Evolutionary conservation across 2,888 invertebrate species (phyloP), one percentile per base, ranked within the genome.

Genomic region (Urechis unicinctus): DNA sequence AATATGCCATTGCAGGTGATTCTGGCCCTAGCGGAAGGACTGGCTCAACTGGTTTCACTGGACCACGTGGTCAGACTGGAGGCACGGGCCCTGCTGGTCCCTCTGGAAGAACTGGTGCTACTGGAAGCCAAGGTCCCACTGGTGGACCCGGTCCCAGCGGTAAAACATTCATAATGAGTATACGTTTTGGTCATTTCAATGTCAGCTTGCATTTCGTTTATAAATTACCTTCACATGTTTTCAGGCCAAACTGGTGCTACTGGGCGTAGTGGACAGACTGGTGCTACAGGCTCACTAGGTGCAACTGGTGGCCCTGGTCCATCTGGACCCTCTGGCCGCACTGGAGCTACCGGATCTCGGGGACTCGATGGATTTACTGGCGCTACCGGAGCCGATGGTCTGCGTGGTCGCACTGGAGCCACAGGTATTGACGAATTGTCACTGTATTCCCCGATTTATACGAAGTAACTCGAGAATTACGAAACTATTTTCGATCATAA

Each of bases 1-100:
- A 36, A 36, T 9, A 17, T 13, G 36, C 9, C 9, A 36, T 9
- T 36, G 9, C 36, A 13, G 36, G 36, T 13, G 36, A 9, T 36
- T 17, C 36, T 13, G 36, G 36, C 9, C 36, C 9, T 13, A 36
- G 9, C 36, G 36, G 36, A 36, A 17, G 9, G 36, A 36, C 36
- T 36, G 36, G 36, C 9, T 36, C 17, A 9, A 36, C 36, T 36
- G 36, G 36, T 13, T 36, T 17, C 17, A 36, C 36, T 17, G 36
- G 36, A 9, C 36, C 36, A 9, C 9, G 9, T 24, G 62, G 62
- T 42, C 52, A 44, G 22, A 29, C 53, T 36, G 62, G 62, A 22
- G 44, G 44, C 36, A 29, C 26, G 28, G 61, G 61, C 25, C 30
- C 5, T 21, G 13, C 31, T 13, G 50, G 50, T n/a, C 50, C 55